Evolutionary conservation across 2,113 vertebrate genomes (phyloP), one percentile per base, ranked within the genome.

Genomic region (Seriola dumerili): DNA sequence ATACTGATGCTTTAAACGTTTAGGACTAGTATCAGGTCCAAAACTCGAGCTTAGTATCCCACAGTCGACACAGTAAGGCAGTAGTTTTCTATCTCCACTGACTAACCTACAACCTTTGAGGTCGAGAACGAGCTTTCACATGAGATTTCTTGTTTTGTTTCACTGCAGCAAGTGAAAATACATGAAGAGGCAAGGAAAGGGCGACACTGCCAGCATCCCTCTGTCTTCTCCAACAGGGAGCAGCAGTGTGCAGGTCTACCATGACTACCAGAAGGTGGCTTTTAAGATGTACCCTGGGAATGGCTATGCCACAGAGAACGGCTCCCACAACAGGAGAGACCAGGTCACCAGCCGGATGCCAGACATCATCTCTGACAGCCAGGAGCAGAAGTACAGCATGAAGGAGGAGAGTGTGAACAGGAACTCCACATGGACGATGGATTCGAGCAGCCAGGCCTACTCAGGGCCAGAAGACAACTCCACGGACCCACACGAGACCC

Each of bases 401-500:
- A 91, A 71, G 58, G 86, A 91, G 0, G 32, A 86, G 58, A 55
- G 59, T 4, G 8, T 23, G 44, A 65, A 36, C 2, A 91, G 76
- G 71, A 84, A 85, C 78, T 82, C 85, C 44, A n/a, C 46, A 0
- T 83, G 83, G 87, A 69, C 38, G 71, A 70, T 91, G 77, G 86
- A 92, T 5, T 91, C 91, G 0, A 91, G 79, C 82, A 88, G 89
- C 81, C 85, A 72, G 72, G 81, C 52, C 46, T 90, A 21, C 42
- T 93, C 79, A 0, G 93, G 87, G 1, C 36, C 82, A 9, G 91
- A 93, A 36, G 91, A 94, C 79, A 92, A 74, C 70, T 94, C 90
- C 40, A 91, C 91, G 5, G 93, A 94, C 78, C 86, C 95, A 90
- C 92, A 96, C 83, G 88, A 96, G 96, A 0, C 88, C 55, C 76